Base-by-base conservation (phyloP, 2,888 invertebrate genomes). In the Phortica okadai region DNA sequence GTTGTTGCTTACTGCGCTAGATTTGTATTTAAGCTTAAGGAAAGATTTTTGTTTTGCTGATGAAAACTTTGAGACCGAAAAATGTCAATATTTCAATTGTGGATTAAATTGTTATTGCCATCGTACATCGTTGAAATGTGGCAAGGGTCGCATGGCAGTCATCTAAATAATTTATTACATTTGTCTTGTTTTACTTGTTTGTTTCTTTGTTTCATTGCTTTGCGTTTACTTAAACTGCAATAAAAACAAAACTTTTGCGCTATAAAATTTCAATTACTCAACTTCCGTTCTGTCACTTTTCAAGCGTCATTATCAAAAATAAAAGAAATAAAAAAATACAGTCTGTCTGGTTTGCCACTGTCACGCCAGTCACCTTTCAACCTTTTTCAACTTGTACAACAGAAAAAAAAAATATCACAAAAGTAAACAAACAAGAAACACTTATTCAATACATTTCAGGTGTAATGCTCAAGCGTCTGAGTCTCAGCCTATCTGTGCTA, bases 291-390 rank as follows among this genome's bases (percentile, higher is more conserved):
- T 54, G 11, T 7, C 33, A 45, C 21, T 56, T 41, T 41, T 54
- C 45, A 25, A 11, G n/a, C 0, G 5, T 11, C 44, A 14, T 45
- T 50, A 16, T 44, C 67, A 44, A 25, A 59, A 16, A 25, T 6
- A 50, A 8, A 50, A 50, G 6, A 14, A 50, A 10, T 3, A 69
- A 33, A 21, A 33, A 54, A 5, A 54, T 21, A 44, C 1, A 33
- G 25, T 70, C 54, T 66, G 44, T 70, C 54, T 70, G 70, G 50
- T 69, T 45, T n/a, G 45, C 44, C n/a, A 45, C 69, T 69, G 8
- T 72, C 70, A 72, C 70, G 70, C 70, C 70, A 54, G 70, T 72
- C 70, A 72, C 70, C 70, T 72, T 72, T 72, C 70, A 72, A 72
- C 70, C 70, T 72, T 56, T 62, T 54, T 72, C 54, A 33, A 33